phyloP scores from a whole-genome alignment of 2,797 vertebrate species.

The Amazonetta brasiliensis region DNA sequence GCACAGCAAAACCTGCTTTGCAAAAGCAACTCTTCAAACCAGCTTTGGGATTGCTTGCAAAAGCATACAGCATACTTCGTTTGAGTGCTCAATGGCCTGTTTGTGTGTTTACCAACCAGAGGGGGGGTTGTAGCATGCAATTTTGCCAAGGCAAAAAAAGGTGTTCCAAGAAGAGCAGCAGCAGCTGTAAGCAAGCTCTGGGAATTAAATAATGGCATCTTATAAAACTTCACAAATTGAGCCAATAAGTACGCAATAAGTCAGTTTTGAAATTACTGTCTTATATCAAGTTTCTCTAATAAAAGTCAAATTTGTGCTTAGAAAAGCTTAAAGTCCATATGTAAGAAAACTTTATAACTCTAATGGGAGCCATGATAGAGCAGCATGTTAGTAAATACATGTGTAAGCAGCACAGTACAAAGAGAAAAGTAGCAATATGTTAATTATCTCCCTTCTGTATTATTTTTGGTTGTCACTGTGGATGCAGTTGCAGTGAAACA shows the following conservation, averaged over 20 bases:
- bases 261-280: conserved; percentile 66
- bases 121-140: not conserved
- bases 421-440: conserved; percentile 67
- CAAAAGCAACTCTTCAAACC: not conserved
- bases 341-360: conserved; percentile 68
- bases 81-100: conserved; percentile 1
- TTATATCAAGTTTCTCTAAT: conserved; percentile 65
- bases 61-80: conserved; percentile 43
- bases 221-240: conserved; percentile 66
- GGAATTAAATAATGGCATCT: conserved; percentile 65
- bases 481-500: conserved; percentile 26
- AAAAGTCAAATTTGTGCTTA: conserved; percentile 65
- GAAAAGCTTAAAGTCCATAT: conserved; percentile 67
- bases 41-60: not conserved
- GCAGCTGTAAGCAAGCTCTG: conserved; percentile 55
- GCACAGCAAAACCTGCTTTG: not conserved
- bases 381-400: conserved; percentile 74
- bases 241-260: conserved; percentile 52
- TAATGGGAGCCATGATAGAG: conserved; percentile 64
- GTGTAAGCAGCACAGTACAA: conserved; percentile 64
- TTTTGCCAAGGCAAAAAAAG: conserved; percentile 54
- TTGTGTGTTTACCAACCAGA: conserved; percentile 65
- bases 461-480: conserved; percentile 61
- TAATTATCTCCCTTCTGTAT: conserved; percentile 64
- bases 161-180: conserved; percentile 58